Evolutionary conservation across 2,113 vertebrate species (phyloP).

Genomic region (Lasiurus cinereus): DNA sequence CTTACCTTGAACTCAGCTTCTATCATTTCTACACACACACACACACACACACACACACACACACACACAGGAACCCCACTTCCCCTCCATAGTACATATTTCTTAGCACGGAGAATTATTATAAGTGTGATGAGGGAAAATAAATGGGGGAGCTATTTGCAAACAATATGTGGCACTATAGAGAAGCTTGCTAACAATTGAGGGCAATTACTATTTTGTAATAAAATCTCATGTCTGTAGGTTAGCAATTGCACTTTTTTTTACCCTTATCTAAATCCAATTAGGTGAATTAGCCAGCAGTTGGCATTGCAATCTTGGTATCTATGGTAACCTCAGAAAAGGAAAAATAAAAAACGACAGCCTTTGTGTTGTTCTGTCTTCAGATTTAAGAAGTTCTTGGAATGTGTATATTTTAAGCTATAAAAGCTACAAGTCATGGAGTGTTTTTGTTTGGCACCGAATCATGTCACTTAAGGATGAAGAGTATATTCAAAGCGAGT

Average conservation of each 20-base stretch:
- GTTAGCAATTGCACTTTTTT: constrained; percentile 34
- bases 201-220: constrained; percentile 56
- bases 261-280: constrained; percentile 47
- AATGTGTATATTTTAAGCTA: constrained; percentile 3
- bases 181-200: constrained; percentile 42
- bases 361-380: neutral
- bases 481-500: neutral
- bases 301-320: neutral
- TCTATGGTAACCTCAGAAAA: constrained; percentile 44
- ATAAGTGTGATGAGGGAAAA: constrained; percentile 26
- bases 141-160: constrained; percentile 55
- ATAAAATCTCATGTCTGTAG: constrained; percentile 26
- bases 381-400: neutral
- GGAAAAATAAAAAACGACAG: constrained; percentile 25
- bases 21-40: neutral
- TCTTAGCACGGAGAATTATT: constrained; percentile 2
- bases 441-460: neutral
- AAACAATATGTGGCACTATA: neutral
- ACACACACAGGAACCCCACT: neutral
- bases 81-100: neutral
- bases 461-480: neutral
- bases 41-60: neutral
- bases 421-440: neutral
- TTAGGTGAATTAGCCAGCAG: constrained; percentile 57
- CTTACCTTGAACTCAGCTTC: neutral